These are phyloP conservation scores for Drosophila sordidula DNA, from an alignment of 2,888 invertebrate species.

Conservation along the genomic window DNA sequence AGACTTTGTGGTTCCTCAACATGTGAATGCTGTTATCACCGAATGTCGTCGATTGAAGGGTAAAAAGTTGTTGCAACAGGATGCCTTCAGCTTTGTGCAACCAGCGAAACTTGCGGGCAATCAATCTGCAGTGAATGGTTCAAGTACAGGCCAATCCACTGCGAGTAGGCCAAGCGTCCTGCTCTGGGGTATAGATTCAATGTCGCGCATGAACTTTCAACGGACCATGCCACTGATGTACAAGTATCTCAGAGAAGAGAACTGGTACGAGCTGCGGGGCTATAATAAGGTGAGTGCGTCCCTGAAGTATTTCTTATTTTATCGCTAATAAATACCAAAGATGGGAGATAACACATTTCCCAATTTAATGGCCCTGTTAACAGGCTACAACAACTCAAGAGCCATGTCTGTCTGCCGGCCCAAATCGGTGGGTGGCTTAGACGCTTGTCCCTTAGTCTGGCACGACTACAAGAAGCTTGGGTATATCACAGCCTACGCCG, in stretches of 20 bases:
- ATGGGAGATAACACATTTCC: constrained; percentile 95
- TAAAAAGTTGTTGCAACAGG: constrained; percentile 71
- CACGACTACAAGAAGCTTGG: constrained; percentile 88
- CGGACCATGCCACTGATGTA: constrained; percentile 90
- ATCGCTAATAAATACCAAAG: constrained; percentile 82
- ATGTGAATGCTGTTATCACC: constrained; percentile 71
- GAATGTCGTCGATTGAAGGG: constrained; percentile 82
- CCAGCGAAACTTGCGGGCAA: not conserved
- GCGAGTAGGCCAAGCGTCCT: constrained; percentile 88
- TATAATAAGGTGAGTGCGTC: constrained; percentile 87
- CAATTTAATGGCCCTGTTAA: constrained; percentile 93
- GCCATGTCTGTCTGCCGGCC: constrained; percentile 86
- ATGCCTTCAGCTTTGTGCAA: constrained; percentile 87
- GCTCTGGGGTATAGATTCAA: constrained; percentile 93
- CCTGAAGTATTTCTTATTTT: not conserved
- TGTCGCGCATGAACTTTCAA: constrained; percentile 91
- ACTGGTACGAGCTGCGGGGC: constrained; percentile 90
- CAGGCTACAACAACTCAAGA: constrained; percentile 87
- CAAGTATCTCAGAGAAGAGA: constrained; percentile 87
- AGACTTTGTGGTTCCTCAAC: constrained; percentile 65
- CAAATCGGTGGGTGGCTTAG: constrained; percentile 86
- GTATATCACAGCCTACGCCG: constrained; percentile 92
- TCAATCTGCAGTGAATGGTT: constrained; percentile 29
- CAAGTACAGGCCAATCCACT: not conserved
- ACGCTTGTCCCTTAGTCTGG: constrained; percentile 92